phyloP scores from a whole-genome alignment of 2,888 invertebrate species.

The Artemia sp. region DNA sequence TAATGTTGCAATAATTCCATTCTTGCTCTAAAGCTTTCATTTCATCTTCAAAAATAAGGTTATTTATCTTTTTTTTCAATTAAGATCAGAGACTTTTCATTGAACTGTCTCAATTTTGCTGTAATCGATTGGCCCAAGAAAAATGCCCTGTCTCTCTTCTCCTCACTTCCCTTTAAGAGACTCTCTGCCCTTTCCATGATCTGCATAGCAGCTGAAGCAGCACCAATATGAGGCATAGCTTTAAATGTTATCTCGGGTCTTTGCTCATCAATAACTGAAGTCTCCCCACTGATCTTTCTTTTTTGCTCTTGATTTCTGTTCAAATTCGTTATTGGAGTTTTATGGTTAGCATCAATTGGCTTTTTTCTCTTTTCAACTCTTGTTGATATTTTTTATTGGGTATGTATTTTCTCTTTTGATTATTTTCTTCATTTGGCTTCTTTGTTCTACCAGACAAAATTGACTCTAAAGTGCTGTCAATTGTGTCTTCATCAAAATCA shows the following conservation, averaged over 20 bases:
- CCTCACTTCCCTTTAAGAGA: neutral
- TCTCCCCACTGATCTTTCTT: no score
- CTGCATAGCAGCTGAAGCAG: neutral
- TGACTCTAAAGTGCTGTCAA: no score
- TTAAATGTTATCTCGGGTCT: neutral
- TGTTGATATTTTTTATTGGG: neutral
- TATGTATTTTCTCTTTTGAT: no score
- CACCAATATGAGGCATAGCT: neutral
- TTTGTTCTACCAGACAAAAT: no score
- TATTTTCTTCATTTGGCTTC: no score
- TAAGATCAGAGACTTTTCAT: neutral
- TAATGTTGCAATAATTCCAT: neutral
- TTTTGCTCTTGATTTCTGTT: no score
- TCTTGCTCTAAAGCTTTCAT: neutral
- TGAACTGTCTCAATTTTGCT: neutral
- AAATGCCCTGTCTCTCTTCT: constrained; percentile 11
- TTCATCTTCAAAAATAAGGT: neutral
- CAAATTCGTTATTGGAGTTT: neutral
- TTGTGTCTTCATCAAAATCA: no score
- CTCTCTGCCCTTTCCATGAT: constrained; percentile 1
- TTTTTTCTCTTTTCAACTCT: neutral
- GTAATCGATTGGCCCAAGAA: neutral
- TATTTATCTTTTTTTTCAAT: neutral
- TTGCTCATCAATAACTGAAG: no score
- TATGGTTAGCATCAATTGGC: neutral